Base-by-base conservation (phyloP, 2,888 invertebrate genomes). In the Choreutis nemorana region DNA sequence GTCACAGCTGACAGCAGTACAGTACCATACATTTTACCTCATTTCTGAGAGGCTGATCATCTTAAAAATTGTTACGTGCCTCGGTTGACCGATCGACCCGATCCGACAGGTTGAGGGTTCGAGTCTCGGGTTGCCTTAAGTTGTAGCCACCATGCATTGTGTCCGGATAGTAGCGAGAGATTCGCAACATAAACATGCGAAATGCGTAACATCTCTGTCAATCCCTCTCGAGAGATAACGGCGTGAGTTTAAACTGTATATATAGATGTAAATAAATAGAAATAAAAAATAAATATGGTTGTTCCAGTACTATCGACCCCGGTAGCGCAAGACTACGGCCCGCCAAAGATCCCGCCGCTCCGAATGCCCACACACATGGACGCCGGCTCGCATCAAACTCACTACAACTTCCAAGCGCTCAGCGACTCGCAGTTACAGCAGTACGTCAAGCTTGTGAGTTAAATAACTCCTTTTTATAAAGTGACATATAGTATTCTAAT, bases 401-500 rank as follows among this genome's bases (percentile, higher is more conserved):
- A 24, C 2, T 7, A 8, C 8, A 46, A 55, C 46, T 48, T 55
- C 23, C 60, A 62, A 10, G 52, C 50, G 2, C 55, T 71, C 20
- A 67, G 67, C 37, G 72, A 78, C 31, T 50, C 42, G 3, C 72
- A 78, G 25, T 42, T 79, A 9, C 71, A 78, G 35, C 66, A 71
- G 26, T 79, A 78, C 33, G 62, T 79, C 11, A 64, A 70, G 47
- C 39, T 68, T 67, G 78, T 77, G 45, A 54, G 38, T 37, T 13
- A 11, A n/a, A n/a, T n/a, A n/a, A n/a, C n/a, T n/a, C n/a, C n/a
- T n/a, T n/a, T n/a, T n/a, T n/a, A n/a, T n/a, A n/a, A n/a, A n/a
- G n/a, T n/a, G n/a, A n/a, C n/a, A n/a, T n/a, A n/a, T n/a, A n/a
- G n/a, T 14, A n/a, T n/a, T n/a, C n/a, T n/a, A n/a, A n/a, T n/a